Evolutionary conservation across 2,113 vertebrate genomes (phyloP).

Genomic region (Lepus europaeus): DNA sequence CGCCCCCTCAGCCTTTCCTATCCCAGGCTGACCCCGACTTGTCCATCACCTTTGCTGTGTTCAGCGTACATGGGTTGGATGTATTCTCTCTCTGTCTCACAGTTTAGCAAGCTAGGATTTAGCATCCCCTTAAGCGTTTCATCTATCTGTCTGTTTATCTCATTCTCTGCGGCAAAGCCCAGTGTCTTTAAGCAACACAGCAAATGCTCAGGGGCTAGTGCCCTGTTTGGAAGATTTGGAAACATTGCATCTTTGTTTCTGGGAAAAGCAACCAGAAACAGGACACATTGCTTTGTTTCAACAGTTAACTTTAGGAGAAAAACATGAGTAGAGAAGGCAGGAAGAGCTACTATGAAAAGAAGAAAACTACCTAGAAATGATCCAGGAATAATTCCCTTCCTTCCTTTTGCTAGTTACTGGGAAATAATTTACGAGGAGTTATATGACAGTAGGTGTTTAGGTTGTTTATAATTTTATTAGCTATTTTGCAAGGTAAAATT

Average conservation of each 20-base stretch:
- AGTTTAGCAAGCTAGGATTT: background rate
- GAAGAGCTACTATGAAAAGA: background rate
- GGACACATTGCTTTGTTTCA: background rate
- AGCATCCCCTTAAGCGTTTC: background rate
- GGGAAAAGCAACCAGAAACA: background rate
- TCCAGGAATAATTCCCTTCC: background rate
- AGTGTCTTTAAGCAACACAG: background rate
- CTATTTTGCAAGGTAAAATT: slow-evolving; percentile 12
- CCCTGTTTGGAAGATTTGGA: slow-evolving; percentile 15
- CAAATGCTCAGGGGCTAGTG: background rate
- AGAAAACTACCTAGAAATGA: background rate
- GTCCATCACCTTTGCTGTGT: slow-evolving; percentile 15
- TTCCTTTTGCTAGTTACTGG: background rate
- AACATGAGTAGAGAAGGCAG: background rate
- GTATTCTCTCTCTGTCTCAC: background rate
- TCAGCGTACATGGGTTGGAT: background rate
- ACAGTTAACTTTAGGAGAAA: slow-evolving; percentile 29
- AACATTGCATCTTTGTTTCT: slow-evolving; percentile 16
- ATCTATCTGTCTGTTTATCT: background rate
- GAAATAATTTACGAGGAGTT: background rate
- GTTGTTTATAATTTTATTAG: background rate
- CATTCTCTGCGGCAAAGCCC: background rate
- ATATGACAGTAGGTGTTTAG: background rate
- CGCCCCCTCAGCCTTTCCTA: background rate
- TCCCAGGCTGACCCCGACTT: background rate